Conservation (phyloP, 2,888 invertebrate species). For the Parnassius mnemosyne region DNA sequence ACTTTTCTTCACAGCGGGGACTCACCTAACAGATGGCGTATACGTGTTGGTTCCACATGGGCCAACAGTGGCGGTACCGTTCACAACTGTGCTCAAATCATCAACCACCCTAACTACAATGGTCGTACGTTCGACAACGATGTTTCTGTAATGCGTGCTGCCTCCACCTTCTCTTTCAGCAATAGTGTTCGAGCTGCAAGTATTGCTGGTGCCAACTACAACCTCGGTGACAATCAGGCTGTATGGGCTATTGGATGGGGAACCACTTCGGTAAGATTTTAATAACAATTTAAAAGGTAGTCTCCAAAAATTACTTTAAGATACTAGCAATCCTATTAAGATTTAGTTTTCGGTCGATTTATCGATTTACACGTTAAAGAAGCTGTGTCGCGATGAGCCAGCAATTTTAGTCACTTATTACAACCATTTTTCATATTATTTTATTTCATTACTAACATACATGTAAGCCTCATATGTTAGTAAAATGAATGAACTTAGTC, state of each 20-base stretch:
- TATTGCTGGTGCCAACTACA: slow-evolving; percentile 49
- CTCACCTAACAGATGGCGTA: slow-evolving; percentile 37
- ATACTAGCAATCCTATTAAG: too few relatives aligned
- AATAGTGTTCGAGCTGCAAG: slow-evolving; percentile 36
- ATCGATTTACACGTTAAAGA: too few relatives aligned
- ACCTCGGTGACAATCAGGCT: slow-evolving; percentile 43
- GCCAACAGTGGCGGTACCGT: slow-evolving; percentile 37
- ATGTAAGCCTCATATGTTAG: too few relatives aligned
- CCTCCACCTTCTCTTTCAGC: slow-evolving; percentile 32
- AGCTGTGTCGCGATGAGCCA: too few relatives aligned
- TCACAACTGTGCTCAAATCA: slow-evolving; percentile 21
- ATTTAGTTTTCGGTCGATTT: too few relatives aligned
- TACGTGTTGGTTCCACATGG: slow-evolving; percentile 36
- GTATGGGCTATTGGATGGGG: slow-evolving; percentile 61
- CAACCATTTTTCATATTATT: too few relatives aligned
- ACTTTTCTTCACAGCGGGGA: slow-evolving; percentile 16
- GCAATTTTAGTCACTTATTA: too few relatives aligned
- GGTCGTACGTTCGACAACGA: slow-evolving; percentile 38
- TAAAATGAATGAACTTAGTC: too few relatives aligned
- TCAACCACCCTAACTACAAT: slow-evolving; percentile 39
- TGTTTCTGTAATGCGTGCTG: slow-evolving; percentile 43
- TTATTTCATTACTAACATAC: too few relatives aligned
- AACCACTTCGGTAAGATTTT: slow-evolving; percentile 41
- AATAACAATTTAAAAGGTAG: background rate
- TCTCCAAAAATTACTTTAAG: too few relatives aligned